Base-by-base conservation (phyloP, 2,113 vertebrate species). In the Leuciscus idus region DNA sequence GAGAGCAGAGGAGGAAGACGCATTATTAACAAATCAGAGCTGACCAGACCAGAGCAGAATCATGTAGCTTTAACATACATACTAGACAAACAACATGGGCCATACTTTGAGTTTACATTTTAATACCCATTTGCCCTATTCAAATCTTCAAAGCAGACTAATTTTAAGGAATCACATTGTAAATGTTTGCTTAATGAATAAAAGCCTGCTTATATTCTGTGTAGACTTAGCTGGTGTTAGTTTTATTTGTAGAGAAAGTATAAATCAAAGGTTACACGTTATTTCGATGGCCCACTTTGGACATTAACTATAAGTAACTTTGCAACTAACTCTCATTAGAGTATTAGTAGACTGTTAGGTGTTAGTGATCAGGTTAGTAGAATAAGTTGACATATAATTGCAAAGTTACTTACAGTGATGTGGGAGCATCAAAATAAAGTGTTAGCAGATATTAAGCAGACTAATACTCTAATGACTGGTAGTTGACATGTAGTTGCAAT, bases 11-110 rank as follows among this genome's bases (percentile, higher is more conserved):
- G 17, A 77, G 17, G 9, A 57, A 36, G 1, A 46, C 46, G 36
- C 57, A 62, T 43, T 62, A 62, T 80, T n/a, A 64, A 62, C 79
- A 81, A 48, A 81, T 64, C 59, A 64, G 39, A 19, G 39, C 4
- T 46, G 39, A 66, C 11, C 21, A 7, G 55, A 62, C 5, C 21
- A 23, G 7, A 39, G 33, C 19, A 33, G 6, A 68, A 82, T 12
- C 43, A 33, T 33, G 19, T 17, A 82, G 1, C 9, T 50, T 48
- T 5, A 50, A 64, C 19, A 1, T 48, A 30, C 26, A 39, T 39
- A 36, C 36, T 66, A 62, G n/a, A 17, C 75, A 68, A 28, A 48
- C 30, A 50, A 62, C 10, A 43, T 73, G 19, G n/a, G n/a, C 2
- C 9, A 72, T 43, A 72, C 33, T 39, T 39, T 72, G 36, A 70